Conservation (phyloP, 2,888 invertebrate genomes). For the Schizotus pectinicornis region DNA sequence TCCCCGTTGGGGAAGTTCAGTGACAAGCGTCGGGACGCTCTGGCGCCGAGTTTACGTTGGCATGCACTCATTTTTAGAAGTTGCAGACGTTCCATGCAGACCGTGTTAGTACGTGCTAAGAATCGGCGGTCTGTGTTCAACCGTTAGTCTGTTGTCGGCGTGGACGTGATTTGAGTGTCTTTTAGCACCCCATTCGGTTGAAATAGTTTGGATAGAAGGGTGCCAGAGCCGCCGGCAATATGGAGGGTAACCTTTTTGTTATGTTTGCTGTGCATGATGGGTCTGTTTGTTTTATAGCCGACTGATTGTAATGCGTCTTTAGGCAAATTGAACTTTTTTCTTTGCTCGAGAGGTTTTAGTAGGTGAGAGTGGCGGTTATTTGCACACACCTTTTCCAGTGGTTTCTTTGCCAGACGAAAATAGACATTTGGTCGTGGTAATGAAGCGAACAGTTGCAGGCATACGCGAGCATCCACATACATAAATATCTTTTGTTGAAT, state of each 20-base stretch:
- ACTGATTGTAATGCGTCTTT: too few relatives aligned
- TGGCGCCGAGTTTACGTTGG: constrained; percentile 56
- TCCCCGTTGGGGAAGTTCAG: constrained; percentile 46
- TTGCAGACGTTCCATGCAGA: constrained; percentile 9
- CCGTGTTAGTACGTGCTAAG: constrained; percentile 13
- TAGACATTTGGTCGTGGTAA: too few relatives aligned
- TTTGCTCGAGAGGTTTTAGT: too few relatives aligned
- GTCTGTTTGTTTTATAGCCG: not conserved
- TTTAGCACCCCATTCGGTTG: not conserved
- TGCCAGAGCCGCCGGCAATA: constrained; percentile 1
- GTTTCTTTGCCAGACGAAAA: too few relatives aligned
- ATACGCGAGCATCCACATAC: too few relatives aligned
- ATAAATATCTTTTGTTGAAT: too few relatives aligned
- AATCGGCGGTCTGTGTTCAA: not conserved
- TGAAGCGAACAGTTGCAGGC: too few relatives aligned
- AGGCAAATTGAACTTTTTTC: too few relatives aligned
- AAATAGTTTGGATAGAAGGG: not conserved
- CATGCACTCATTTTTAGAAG: constrained; percentile 39
- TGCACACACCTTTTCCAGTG: too few relatives aligned
- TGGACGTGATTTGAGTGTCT: constrained; percentile 1
- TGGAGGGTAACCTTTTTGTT: constrained; percentile 1
- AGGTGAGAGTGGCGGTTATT: too few relatives aligned
- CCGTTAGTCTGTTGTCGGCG: not conserved
- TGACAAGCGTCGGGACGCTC: constrained; percentile 58
- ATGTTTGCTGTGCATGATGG: not conserved